Evolutionary conservation across 2,888 invertebrate species (phyloP).

Genomic region (Danaus chrysippus): DNA sequence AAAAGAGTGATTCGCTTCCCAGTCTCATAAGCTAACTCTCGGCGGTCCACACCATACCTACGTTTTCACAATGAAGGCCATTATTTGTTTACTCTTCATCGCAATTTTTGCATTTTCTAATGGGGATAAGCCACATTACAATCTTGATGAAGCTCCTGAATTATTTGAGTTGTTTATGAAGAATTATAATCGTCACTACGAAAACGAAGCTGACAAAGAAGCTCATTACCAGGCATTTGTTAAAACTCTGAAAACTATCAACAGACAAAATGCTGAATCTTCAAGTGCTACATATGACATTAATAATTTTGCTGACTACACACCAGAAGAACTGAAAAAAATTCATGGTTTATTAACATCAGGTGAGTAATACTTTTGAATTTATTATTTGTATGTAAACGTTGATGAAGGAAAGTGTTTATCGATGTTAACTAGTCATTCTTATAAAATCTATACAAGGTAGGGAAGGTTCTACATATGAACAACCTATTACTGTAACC

Average conservation of each 20-base stretch:
- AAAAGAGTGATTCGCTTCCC: constrained; percentile 3
- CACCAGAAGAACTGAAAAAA: constrained; percentile 35
- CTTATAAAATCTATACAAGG: no score
- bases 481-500: no score
- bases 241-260: constrained; percentile 38
- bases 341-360: constrained; percentile 30
- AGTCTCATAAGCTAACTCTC: constrained; percentile 4
- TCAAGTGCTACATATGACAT: constrained; percentile 38
- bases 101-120: constrained; percentile 28
- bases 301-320: constrained; percentile 48
- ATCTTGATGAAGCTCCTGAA: constrained; percentile 15
- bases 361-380: constrained; percentile 1
- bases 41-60: neutral
- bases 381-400: no score
- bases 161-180: constrained; percentile 21
- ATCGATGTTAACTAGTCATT: no score
- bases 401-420: no score
- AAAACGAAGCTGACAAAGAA: constrained; percentile 40
- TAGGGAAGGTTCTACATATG: no score
- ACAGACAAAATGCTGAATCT: constrained; percentile 30
- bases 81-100: constrained; percentile 7
- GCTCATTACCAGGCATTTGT: constrained; percentile 43
- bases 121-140: constrained; percentile 13
- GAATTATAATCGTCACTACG: constrained; percentile 14
- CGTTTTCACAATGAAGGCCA: constrained; percentile 9